Evolutionary conservation across 1,140 invertebrate species (phyloP).

Genomic region (Cyclina sinensis): DNA sequence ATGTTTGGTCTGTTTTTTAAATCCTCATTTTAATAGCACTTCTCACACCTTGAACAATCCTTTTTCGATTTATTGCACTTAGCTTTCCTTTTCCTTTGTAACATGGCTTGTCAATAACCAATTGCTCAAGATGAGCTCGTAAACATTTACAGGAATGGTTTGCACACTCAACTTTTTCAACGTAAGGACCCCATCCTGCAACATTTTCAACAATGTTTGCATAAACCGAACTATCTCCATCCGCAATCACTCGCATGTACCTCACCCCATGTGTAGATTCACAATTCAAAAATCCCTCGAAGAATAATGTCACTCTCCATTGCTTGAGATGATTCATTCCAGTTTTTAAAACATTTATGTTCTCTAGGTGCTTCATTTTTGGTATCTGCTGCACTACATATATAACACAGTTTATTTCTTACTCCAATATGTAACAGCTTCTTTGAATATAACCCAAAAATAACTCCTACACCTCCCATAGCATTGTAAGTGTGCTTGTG

Average conservation of each 20-base stretch:
- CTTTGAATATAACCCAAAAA: conserved; percentile 82
- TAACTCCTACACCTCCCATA: conserved; percentile 70
- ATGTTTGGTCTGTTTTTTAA: background rate
- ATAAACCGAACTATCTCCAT: conserved; percentile 86
- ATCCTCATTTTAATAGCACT: conserved; percentile 56
- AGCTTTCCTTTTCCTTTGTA: conserved; percentile 45
- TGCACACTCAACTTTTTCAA: conserved; percentile 85
- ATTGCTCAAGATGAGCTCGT: conserved; percentile 72
- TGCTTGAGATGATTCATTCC: conserved; percentile 77
- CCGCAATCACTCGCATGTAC: conserved; percentile 75
- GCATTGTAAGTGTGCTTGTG: conserved; percentile 62
- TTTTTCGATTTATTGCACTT: background rate
- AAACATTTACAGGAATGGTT: conserved; percentile 84
- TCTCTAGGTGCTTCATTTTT: background rate
- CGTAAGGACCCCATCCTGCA: conserved; percentile 66
- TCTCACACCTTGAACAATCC: conserved; percentile 20
- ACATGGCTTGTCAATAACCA: conserved; percentile 57
- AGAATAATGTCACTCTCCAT: conserved; percentile 86
- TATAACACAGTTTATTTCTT: conserved; percentile 83
- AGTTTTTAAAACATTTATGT: conserved; percentile 76
- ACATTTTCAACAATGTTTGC: conserved; percentile 73
- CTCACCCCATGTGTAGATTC: conserved; percentile 83
- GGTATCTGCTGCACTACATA: conserved; percentile 72
- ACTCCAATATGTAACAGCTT: conserved; percentile 85
- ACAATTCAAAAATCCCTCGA: conserved; percentile 85